Conservation (phyloP, 2,113 vertebrate genomes). For the Pyxicephalus adspersus region DNA sequence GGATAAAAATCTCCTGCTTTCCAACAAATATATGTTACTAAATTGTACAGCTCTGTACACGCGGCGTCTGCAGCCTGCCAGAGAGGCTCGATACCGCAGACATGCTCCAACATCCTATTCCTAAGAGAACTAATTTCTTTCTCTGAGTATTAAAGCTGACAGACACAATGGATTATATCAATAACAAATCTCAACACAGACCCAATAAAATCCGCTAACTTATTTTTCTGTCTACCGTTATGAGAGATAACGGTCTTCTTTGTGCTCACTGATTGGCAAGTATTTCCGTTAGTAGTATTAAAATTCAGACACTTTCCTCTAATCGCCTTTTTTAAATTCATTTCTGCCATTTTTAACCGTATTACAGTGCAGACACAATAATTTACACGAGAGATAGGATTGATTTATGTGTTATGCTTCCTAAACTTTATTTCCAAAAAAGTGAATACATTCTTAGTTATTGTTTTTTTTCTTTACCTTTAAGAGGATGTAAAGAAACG, state of each 20-base stretch:
- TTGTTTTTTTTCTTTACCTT: no score
- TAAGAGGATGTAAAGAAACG: no score
- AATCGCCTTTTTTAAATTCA: not conserved
- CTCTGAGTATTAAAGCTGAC: slow-evolving; percentile 33
- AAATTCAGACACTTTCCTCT: slow-evolving; percentile 9
- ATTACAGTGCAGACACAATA: no score
- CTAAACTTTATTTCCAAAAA: no score
- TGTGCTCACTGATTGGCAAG: slow-evolving; percentile 30
- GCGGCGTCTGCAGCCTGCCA: slow-evolving; percentile 6
- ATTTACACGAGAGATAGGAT: no score
- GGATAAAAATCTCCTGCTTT: not conserved
- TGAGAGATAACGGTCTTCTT: slow-evolving; percentile 18
- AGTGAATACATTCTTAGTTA: no score
- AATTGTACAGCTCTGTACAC: not conserved
- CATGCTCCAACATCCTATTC: slow-evolving; percentile 29
- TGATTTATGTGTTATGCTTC: no score
- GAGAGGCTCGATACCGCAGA: slow-evolving; percentile 6
- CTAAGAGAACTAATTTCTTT: slow-evolving; percentile 48
- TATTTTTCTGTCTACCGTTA: slow-evolving; percentile 30
- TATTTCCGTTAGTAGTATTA: slow-evolving; percentile 14
- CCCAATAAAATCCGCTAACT: slow-evolving; percentile 34
- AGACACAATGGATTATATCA: slow-evolving; percentile 38
- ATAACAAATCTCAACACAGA: slow-evolving; percentile 37
- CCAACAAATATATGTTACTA: slow-evolving; percentile 12
- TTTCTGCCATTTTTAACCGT: no score